Evolutionary conservation across 2,113 vertebrate species (phyloP).

Genomic region (Poicephalus meyeri): DNA sequence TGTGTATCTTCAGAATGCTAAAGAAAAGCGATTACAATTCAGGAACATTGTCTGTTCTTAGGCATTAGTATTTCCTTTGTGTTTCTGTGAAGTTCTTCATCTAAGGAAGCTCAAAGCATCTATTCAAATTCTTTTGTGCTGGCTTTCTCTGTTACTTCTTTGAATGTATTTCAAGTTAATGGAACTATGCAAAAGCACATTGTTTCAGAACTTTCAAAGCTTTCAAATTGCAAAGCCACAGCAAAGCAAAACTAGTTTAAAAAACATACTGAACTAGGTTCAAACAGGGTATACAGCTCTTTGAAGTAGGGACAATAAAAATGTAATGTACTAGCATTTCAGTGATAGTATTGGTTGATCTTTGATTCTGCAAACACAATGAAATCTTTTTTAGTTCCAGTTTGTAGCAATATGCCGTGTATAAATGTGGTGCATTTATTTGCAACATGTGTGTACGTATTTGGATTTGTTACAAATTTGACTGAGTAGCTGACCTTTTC

Average conservation of each 20-base stretch:
- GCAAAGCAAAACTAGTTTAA: neutral
- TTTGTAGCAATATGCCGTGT: neutral
- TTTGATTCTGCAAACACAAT: neutral
- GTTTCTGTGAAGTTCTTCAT: neutral
- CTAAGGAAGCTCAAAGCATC: neutral
- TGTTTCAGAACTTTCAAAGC: slow-evolving; percentile 9
- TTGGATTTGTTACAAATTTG: neutral
- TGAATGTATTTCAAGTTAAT: slow-evolving; percentile 27
- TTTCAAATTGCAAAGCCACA: neutral
- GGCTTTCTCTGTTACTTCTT: neutral
- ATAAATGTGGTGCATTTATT: neutral
- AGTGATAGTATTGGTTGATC: neutral
- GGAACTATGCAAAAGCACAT: neutral
- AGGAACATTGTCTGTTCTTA: neutral
- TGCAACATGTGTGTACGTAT: neutral
- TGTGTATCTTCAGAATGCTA: neutral
- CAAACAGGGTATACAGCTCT: neutral
- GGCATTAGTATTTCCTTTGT: neutral
- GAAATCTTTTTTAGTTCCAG: neutral
- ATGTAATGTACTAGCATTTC: neutral
- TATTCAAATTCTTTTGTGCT: neutral
- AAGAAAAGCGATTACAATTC: neutral
- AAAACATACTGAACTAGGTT: neutral
- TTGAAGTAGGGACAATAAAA: neutral
- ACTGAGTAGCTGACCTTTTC: neutral